Evolutionary conservation across 2,888 invertebrate species (phyloP), one percentile per base, ranked within the genome.

Genomic region (Nomada goodeniana): DNA sequence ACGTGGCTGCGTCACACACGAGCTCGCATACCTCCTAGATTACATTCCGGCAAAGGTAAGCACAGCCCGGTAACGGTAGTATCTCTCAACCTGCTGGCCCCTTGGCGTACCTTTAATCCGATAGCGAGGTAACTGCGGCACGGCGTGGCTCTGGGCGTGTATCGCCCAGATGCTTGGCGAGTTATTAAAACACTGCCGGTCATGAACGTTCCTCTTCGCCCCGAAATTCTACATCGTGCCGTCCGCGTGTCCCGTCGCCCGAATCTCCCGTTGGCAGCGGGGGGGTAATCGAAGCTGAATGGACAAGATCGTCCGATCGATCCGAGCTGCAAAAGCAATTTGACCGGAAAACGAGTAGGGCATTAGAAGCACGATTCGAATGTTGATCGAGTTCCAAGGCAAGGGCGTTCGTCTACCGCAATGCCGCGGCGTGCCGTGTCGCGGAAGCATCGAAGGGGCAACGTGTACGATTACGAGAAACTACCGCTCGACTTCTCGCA

Each of bases 81-180:
- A 70, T 60, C 65, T 67, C 61, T 74, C 76, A 72, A 69, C 63
- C 70, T 64, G 64, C 73, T 74, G 50, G 69, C 71, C 74, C 69
- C 68, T 73, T 63, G 64, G 60, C 65, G 63, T 67, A 73, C 74
- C 57, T 78, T 81, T 84, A 75, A 82, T 68, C 60, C 77, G 71
- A 67, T 73, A 81, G 68, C 72, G 83, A 79, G 76, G 79, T 76
- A 87, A 79, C 83, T 72, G 29, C 36, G 42, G 71, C 65, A 71
- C 73, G 61, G 55, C 65, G 55, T 29, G 53, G 42, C 60, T n/a
- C 44, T 64, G 80, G 80, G 72, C 67, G 72, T 71, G 80, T 1
- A 36, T 36, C 36, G 36, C 36, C 0, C 36, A 36, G 7, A 0
- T 5, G 36, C 36, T 5, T 36, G 7, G 36, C 36, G 36, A 36